Evolutionary conservation across 2,113 vertebrate species (phyloP), one percentile per base, ranked within the genome.

Genomic region (Brienomyrus brachyistius): DNA sequence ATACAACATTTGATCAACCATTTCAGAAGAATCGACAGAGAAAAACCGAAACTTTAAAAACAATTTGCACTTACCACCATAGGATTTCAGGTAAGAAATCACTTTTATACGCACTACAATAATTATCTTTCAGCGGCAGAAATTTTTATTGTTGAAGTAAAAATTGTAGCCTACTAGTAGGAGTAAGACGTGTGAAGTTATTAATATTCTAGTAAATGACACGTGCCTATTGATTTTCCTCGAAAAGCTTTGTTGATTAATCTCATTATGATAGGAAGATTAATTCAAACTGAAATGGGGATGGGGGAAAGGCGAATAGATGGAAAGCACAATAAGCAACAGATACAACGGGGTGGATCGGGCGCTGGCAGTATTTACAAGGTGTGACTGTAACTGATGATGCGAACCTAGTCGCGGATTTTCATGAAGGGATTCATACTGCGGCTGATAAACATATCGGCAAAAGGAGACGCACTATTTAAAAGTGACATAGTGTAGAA

Each of bases 1-100:
- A 87, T 83, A 84, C 40, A 19, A 82, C 35, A 45, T 23, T 5
- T 47, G 10, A 35, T 89, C 43, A 50, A n/a, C 54, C 45, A 43
- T 84, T 85, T 56, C 40, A 62, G 35, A 31, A 56, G 19, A 62
- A 83, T 43, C 77, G 74, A 52, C 62, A 43, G 83, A 85, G 52
- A 35, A 23, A 83, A 89, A 15, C 47, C 13, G 43, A 74, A 51
- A 89, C 47, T 89, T 89, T 43, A 51, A 59, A 19, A 52, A 89
- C 74, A 62, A 62, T 47, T 40, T 23, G 15, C 51, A 45, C 70
- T 62, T 47, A 59, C 21, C 52, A 48, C 10, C 27, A 23, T 59
- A n/a, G 52, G 43, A 89, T 85, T 59, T 35, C 89, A 89, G 89
- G 89, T 89, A 89, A 89, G 89, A n/a, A 19, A 17, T 84, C 21